These are phyloP conservation scores for Syritta pipiens DNA, from an alignment of 2,888 invertebrate genomes.

Conservation along the genomic window DNA sequence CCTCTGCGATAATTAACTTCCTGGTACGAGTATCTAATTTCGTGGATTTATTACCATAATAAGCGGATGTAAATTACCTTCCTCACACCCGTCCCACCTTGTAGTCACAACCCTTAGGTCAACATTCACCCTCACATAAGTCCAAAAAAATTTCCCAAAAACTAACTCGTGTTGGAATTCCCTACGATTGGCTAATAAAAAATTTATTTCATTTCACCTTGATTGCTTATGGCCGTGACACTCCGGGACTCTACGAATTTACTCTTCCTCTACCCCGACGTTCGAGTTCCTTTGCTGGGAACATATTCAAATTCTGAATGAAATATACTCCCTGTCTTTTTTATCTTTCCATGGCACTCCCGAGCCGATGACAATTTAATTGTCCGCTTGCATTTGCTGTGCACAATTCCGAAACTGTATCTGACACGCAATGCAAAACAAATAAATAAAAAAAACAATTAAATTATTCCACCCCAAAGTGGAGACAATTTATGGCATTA, in stretches of 20 bases:
- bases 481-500: slow-evolving; percentile 42
- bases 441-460: background rate
- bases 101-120: background rate
- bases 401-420: background rate
- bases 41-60: slow-evolving; percentile 53
- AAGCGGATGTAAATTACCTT: slow-evolving; percentile 47
- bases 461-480: slow-evolving; percentile 20
- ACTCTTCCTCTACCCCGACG: background rate
- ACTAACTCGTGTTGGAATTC: background rate
- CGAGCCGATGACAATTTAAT: slow-evolving; percentile 23
- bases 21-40: slow-evolving; percentile 56
- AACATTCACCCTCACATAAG: background rate
- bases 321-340: no score
- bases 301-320: no score
- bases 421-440: slow-evolving; percentile 4
- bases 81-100: background rate
- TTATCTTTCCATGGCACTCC: no score
- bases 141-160: background rate
- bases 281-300: no score
- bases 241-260: background rate
- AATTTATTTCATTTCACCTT: slow-evolving; percentile 1
- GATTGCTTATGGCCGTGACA: slow-evolving; percentile 3
- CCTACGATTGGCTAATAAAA: slow-evolving; percentile 5
- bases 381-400: background rate
- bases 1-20: slow-evolving; percentile 37